phyloP scores from a whole-genome alignment of 2,113 vertebrate species.

The Spea bombifrons region DNA sequence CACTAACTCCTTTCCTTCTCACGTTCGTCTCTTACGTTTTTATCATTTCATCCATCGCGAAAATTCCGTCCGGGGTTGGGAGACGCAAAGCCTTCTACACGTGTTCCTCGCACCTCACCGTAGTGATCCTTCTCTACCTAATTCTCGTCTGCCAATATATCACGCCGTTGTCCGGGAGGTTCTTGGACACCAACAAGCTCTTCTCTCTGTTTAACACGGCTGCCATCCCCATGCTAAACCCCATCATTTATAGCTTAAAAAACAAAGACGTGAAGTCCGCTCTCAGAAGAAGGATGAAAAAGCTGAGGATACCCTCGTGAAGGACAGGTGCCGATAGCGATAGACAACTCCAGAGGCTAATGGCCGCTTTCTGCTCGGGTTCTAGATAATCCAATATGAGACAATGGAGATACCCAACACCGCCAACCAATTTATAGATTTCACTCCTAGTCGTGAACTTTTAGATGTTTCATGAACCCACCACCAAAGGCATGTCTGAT shows the following conservation, averaged over 20 bases:
- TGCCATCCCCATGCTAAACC: too few relatives aligned
- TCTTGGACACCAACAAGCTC: not conserved
- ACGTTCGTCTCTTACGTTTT: conserved; percentile 41
- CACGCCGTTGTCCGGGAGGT: not conserved
- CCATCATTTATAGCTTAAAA: too few relatives aligned
- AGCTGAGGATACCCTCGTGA: too few relatives aligned
- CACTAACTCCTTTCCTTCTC: conserved; percentile 26
- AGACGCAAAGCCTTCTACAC: not conserved
- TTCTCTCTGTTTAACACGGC: conserved; percentile 3
- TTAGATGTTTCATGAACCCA: too few relatives aligned
- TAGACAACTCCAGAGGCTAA: too few relatives aligned
- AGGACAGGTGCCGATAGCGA: too few relatives aligned
- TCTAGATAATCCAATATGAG: too few relatives aligned
- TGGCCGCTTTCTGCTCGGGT: too few relatives aligned
- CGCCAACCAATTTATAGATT: too few relatives aligned
- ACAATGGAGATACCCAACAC: too few relatives aligned
- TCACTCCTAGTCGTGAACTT: too few relatives aligned
- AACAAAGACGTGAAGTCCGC: not conserved
- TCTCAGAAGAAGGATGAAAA: not conserved
- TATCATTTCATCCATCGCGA: conserved; percentile 32
- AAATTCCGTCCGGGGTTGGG: conserved; percentile 17
- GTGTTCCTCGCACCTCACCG: conserved; percentile 3
- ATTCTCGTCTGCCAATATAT: not conserved
- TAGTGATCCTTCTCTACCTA: not conserved
- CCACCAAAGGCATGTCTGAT: too few relatives aligned